Evolutionary conservation across 2,888 invertebrate genomes (phyloP), one percentile per base, ranked within the genome.

Genomic region (Aphelenchoides bicaudatus): DNA sequence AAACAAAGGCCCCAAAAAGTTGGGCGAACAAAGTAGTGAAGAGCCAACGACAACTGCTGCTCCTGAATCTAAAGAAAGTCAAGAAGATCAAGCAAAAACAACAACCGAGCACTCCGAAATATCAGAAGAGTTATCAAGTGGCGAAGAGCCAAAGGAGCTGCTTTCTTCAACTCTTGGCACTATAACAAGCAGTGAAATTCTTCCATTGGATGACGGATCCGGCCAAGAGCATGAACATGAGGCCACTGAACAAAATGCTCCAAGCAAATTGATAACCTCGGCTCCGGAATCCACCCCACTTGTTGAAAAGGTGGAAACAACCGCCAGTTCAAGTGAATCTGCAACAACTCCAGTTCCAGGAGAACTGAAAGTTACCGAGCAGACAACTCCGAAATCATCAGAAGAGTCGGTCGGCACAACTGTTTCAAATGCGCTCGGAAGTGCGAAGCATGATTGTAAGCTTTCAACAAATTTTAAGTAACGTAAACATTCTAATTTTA

Each of bases 81-180:
- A 19, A 25, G 8, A 43, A 8, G 43, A 16, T 23, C 13, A 55
- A 23, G 50, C 13, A 10, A 4, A 31, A 25, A 54, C 56, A 16
- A 56, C 57, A 1, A 16, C 59, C 51, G 56, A 31, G 21, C 56
- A 19, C 39, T 1, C 43, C 27, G 48, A 47, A 39, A 63, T 29
- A 31, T 29, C 30, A 13, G 48, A 49, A 37, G 34, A 38, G 39
- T 27, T n/a, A 25, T 30, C 8, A 2, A 51, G 28, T 4, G 23
- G n/a, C 5, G 30, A 59, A 27, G 43, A 37, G 19, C 31, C 47
- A 19, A 46, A 38, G 3, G 31, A 27, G 34, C n/a, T 30, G 13
- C 16, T 38, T n/a, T 6, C 13, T 6, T 21, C 30, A 6, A 19
- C 43, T 6, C 25, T 21, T 10, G 43, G 25, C 21, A 21, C 43